Percentiles rank a stretch among this genome's conserved stretches.
Evolutionary conservation across 1,140 invertebrate species (phyloP).

Genomic region (Chrysopa pallens): DNA sequence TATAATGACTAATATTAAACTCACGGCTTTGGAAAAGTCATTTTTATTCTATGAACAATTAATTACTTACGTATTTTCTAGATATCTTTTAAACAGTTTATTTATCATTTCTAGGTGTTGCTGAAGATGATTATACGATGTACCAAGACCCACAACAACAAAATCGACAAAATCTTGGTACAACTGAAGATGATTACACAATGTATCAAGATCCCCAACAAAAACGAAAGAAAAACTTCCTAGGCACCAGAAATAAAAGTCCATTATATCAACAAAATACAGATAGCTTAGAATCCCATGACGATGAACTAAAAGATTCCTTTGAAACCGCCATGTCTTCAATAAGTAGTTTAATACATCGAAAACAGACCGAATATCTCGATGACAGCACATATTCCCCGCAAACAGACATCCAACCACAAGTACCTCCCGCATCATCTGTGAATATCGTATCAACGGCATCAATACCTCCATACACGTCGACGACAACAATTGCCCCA

Average conservation of each 20-base stretch:
- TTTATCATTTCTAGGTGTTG: too few species aligned
- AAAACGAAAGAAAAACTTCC: conserved; percentile 3
- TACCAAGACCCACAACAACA: too few species aligned
- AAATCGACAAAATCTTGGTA: too few species aligned
- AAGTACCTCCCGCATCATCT: conserved; percentile 16
- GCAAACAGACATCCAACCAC: conserved; percentile 12
- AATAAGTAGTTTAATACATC: conserved; percentile 22
- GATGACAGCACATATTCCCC: conserved; percentile 12
- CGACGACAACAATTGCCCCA: conserved; percentile 13
- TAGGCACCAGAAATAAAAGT: conserved; percentile 19
- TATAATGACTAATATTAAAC: too few species aligned
- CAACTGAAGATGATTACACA: too few species aligned
- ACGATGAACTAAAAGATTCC: conserved; percentile 35
- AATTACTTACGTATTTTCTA: too few species aligned
- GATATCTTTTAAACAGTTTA: too few species aligned
- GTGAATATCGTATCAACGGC: conserved; percentile 4
- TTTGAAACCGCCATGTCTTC: conserved; percentile 39
- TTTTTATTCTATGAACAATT: too few species aligned
- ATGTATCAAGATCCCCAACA: too few species aligned
- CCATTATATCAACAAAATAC: conserved; percentile 27
- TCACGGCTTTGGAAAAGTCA: too few species aligned
- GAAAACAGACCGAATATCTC: conserved; percentile 21
- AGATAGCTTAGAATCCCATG: conserved; percentile 32
- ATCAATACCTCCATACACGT: conserved; percentile 7
- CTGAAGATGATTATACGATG: too few species aligned